These are phyloP conservation scores for Hylia prasina DNA, from an alignment of 2,113 vertebrate genomes.

Conservation along the genomic window DNA sequence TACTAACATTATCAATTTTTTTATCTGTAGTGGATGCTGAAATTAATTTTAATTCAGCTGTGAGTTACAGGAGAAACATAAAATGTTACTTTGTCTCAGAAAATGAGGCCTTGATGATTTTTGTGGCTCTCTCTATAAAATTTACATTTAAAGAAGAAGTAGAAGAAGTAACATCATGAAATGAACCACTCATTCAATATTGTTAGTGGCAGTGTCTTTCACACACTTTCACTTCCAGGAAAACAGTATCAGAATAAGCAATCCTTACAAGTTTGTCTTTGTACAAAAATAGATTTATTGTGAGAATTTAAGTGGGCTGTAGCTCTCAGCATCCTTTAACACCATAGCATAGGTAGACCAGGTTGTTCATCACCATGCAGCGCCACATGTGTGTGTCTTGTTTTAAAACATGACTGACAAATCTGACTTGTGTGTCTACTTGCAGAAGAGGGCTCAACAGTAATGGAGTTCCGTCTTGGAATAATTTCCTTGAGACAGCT, in stretches of 20 bases:
- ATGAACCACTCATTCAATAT: not conserved
- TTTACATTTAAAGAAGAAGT: not conserved
- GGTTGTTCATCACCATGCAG: not conserved
- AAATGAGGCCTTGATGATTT: not conserved
- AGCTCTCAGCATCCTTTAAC: not conserved
- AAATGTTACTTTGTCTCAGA: not conserved
- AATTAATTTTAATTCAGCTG: not conserved
- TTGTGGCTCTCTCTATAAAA: not conserved
- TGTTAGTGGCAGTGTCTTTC: not conserved
- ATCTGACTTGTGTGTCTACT: not conserved
- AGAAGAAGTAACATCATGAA: not conserved
- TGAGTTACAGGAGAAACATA: not conserved
- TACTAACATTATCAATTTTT: not conserved
- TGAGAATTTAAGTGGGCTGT: not conserved
- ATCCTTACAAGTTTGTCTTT: not conserved
- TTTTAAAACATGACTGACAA: too few species aligned
- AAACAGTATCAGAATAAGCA: not conserved
- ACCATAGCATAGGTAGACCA: not conserved
- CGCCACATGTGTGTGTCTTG: not conserved
- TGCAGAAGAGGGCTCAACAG: not conserved
- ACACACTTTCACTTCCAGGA: not conserved
- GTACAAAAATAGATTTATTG: not conserved
- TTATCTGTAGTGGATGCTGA: not conserved
- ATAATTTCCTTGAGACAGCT: not conserved
- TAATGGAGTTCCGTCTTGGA: not conserved